Percentiles rank a stretch among this genome's conserved stretches.
phyloP scores from a whole-genome alignment of 2,888 invertebrate species.

The Alentia gelatinosa region DNA sequence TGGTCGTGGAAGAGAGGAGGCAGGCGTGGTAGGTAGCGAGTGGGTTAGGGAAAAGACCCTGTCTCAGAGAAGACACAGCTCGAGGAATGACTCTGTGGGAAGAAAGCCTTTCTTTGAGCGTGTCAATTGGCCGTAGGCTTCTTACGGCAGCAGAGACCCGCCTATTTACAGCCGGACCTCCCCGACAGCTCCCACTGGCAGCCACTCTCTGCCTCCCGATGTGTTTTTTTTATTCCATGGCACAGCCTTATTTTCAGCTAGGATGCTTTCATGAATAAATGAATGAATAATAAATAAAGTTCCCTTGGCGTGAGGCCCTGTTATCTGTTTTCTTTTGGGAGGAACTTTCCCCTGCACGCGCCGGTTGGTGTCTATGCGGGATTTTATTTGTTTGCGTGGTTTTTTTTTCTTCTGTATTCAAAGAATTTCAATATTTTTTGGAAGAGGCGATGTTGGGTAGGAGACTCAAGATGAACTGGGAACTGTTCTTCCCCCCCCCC shows the following conservation, averaged over 20 bases:
- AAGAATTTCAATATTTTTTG: too few relatives aligned
- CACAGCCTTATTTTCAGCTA: neutral
- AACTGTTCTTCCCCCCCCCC: too few relatives aligned
- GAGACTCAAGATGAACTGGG: too few relatives aligned
- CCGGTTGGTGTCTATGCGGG: neutral
- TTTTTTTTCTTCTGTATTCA: too few relatives aligned
- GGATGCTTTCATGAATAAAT: conserved; percentile 23
- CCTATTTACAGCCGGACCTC: neutral
- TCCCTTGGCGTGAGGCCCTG: neutral
- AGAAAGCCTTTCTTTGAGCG: neutral
- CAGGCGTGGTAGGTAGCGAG: too few relatives aligned
- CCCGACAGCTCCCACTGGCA: neutral
- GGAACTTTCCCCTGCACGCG: neutral
- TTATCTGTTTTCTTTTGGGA: neutral
- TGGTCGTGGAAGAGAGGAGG: too few relatives aligned
- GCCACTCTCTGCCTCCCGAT: neutral
- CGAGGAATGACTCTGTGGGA: neutral
- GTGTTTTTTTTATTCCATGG: neutral
- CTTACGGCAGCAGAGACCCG: neutral
- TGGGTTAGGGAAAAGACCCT: neutral
- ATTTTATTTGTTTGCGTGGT: too few relatives aligned
- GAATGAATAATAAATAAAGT: conserved; percentile 1
- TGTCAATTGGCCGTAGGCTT: neutral
- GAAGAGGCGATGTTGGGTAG: too few relatives aligned
- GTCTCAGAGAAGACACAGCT: neutral